A percentile compares a stretch with the other conserved stretches of the same genome.
phyloP scores from a whole-genome alignment of 2,888 invertebrate species.

The Netelia fuscicornis region DNA sequence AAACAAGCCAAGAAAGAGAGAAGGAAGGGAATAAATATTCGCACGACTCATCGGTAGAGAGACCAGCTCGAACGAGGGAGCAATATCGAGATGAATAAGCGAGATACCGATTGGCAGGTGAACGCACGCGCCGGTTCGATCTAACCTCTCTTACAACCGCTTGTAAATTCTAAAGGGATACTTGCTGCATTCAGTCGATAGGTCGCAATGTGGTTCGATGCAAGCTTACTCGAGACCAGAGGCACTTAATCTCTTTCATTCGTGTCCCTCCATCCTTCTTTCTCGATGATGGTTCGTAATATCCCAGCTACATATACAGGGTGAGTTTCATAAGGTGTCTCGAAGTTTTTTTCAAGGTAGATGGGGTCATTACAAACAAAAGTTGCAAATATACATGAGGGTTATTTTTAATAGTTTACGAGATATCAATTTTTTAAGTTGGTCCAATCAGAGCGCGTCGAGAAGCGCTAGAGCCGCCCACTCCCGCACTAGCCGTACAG shows the following conservation, averaged over 20 bases:
- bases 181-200: slow-evolving; percentile 36
- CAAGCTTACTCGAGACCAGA: slow-evolving; percentile 31
- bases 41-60: slow-evolving; percentile 53
- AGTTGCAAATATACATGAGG: no score
- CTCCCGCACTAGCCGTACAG: no score
- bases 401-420: no score
- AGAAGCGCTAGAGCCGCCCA: no score
- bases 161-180: slow-evolving; percentile 61
- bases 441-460: no score
- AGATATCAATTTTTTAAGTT: no score
- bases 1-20: slow-evolving; percentile 1
- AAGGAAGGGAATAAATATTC: slow-evolving; percentile 45
- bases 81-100: slow-evolving; percentile 57
- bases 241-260: slow-evolving; percentile 46
- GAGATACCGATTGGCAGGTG: slow-evolving; percentile 64
- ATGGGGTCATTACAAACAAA: no score
- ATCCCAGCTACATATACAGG: background rate
- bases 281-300: slow-evolving; percentile 15
- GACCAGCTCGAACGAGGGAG: slow-evolving; percentile 46
- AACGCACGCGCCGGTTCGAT: slow-evolving; percentile 38
- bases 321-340: no score
- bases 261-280: slow-evolving; percentile 24
- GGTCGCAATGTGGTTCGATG: slow-evolving; percentile 36
- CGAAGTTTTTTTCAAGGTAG: no score
- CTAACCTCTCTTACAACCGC: slow-evolving; percentile 32